Conservation (phyloP, 1,140 invertebrate species). For the Monomorium pharaonis region DNA sequence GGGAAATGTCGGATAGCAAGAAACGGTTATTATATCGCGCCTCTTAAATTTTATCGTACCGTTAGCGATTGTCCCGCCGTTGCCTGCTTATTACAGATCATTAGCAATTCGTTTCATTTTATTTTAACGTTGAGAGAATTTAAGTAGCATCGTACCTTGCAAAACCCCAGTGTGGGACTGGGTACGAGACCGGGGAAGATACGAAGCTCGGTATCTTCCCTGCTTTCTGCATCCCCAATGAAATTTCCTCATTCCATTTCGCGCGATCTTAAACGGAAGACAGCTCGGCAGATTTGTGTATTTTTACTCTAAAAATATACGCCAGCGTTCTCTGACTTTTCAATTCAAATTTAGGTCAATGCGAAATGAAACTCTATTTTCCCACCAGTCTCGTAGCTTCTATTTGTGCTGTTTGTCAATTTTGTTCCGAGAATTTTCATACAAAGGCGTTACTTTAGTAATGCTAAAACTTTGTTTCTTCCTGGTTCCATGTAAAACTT, state of each 20-base stretch:
- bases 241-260: constrained; percentile 49
- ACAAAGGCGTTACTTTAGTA: constrained; percentile 26
- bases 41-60: constrained; percentile 49
- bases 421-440: constrained; percentile 15
- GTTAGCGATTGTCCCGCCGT: constrained; percentile 48
- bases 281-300: constrained; percentile 38
- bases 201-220: constrained; percentile 6
- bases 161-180: background rate
- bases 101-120: constrained; percentile 46
- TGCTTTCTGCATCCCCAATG: constrained; percentile 1
- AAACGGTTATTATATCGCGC: constrained; percentile 32
- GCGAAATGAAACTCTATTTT: constrained; percentile 42
- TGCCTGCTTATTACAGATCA: constrained; percentile 40
- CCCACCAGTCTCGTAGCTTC: background rate
- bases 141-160: background rate
- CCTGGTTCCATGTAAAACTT: background rate
- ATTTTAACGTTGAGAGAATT: constrained; percentile 28
- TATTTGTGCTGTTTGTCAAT: constrained; percentile 19
- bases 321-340: constrained; percentile 12
- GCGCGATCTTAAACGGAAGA: constrained; percentile 32
- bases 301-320: constrained; percentile 18
- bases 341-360: constrained; percentile 47
- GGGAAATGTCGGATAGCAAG: constrained; percentile 26
- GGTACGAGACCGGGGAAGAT: background rate
- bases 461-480: background rate